phyloP scores from a whole-genome alignment of 2,888 invertebrate species.

The Dysmachus trigonus region DNA sequence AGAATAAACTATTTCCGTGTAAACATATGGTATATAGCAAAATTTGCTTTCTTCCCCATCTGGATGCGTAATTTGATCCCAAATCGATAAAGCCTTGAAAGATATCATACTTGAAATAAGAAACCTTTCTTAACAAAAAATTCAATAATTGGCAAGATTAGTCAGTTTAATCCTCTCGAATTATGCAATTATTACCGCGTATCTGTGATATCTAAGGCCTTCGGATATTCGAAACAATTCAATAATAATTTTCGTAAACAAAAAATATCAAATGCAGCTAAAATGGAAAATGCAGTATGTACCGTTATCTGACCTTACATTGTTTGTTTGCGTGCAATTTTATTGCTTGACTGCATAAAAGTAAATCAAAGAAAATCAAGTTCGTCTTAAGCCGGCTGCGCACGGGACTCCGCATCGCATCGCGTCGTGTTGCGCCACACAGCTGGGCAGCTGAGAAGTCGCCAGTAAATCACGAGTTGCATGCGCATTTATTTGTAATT shows the following conservation, averaged over 20 bases:
- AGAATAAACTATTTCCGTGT: neutral
- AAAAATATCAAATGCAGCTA: neutral
- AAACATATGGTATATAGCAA: neutral
- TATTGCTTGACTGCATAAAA: neutral
- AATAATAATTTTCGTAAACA: neutral
- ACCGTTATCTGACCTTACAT: constrained; percentile 4
- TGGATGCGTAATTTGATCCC: neutral
- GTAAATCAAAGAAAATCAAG: neutral
- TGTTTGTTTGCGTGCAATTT: constrained; percentile 4
- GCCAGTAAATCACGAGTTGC: constrained; percentile 22
- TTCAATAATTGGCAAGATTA: neutral
- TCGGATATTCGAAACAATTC: neutral
- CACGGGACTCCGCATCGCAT: neutral
- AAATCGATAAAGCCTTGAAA: neutral
- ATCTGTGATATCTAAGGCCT: neutral
- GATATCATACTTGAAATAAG: neutral
- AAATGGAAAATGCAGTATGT: neutral
- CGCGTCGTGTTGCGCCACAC: neutral
- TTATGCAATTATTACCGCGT: neutral
- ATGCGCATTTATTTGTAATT: constrained; percentile 41
- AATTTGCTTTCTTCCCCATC: neutral
- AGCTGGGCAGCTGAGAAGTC: neutral
- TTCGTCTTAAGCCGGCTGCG: neutral
- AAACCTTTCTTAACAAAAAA: neutral
- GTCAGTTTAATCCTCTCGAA: neutral